Base-by-base conservation (phyloP, 2,797 vertebrate genomes). In the Darevskia nairensis region DNA sequence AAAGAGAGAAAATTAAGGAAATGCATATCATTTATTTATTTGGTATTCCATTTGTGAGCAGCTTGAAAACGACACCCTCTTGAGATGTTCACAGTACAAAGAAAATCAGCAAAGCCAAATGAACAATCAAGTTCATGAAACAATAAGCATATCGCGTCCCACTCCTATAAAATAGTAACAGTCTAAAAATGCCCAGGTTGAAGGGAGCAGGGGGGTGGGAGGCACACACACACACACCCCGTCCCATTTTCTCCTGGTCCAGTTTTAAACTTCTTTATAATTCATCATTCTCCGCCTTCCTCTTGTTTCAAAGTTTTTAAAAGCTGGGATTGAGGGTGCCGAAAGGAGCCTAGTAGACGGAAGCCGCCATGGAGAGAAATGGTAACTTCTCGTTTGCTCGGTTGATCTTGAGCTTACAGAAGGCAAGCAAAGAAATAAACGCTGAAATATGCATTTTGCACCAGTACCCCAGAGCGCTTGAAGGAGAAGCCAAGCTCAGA, bases 401-500 rank as follows among this genome's bases (percentile, higher is more conserved):
- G 89, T 93, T 94, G 91, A 89, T 90, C 91, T 81, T 1, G 61
- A 41, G 44, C 10, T 66, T 88, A 84, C 80, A 90, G 86, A 81
- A 68, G 92, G 77, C 50, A 80, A 83, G 84, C 46, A 93, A 15
- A 71, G 41, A 21, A 17, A 0, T 0, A 17, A 15, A 32, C 86
- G 64, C 86, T 89, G 66, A 88, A 89, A 89, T 23, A 69, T 6
- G 80, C 41, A 5, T 86, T 74, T 91, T 81, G 64, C 69, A 59
- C 80, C 71, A 80, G 68, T 2, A 7, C 0, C 6, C 17, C 44
- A 13, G 61, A 82, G 41, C 27, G 86, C 64, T 32, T 91, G 6
- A 88, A 15, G 74, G 50, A 86, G 80, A 91, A 94, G 93, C 90
- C 78, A 87, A 86, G 93, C 90, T 84, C 91, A 76, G 91, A 64